Base-by-base conservation (phyloP, 2,113 vertebrate species). In the Alaudala cheleensis region DNA sequence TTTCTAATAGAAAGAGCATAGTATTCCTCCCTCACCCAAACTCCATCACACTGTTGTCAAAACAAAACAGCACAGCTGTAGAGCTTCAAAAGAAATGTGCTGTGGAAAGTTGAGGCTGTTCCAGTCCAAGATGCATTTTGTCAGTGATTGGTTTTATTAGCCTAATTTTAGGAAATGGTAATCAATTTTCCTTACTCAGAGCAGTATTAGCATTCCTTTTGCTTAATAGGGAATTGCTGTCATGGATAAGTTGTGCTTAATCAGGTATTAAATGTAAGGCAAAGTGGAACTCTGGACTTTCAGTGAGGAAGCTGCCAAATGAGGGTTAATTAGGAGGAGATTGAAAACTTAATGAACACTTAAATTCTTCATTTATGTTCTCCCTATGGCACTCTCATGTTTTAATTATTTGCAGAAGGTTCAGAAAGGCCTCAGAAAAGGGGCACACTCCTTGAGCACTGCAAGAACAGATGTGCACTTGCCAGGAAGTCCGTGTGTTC, bases 121-220 rank as follows among this genome's bases (percentile, higher is more conserved):
- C 14, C 17, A 42, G 31, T 62, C 56, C 37, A 56, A 71, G 39
- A 81, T 92, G 16, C 8, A 6, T 73, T 93, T 91, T 72, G 73
- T 90, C 34, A 73, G 26, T 58, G 64, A 65, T 79, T 90, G 33
- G 64, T 20, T 91, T 81, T 82, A 91, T 95, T 93, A 77, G 57
- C 39, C 31, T 77, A 58, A 78, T 92, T 87, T 86, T 53, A 87
- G 44, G 50, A 61, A 91, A 76, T 17, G 12, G 31, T 74, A 91
- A 95, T 92, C 60, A 83, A 90, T 96, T 97, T 83, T 80, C 72
- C 72, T 79, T 92, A 54, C 62, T 95, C 34, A 9, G 53, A 67
- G 17, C 39, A 82, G 60, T 61, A 65, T 91, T 95, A 95, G 56
- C 79, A 71, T 91, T 95, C 23, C 44, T 94, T 92, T 86, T 67